Evolutionary conservation across 2,113 vertebrate genomes (phyloP), one percentile per base, ranked within the genome.

Genomic region (Platichthys flesus): DNA sequence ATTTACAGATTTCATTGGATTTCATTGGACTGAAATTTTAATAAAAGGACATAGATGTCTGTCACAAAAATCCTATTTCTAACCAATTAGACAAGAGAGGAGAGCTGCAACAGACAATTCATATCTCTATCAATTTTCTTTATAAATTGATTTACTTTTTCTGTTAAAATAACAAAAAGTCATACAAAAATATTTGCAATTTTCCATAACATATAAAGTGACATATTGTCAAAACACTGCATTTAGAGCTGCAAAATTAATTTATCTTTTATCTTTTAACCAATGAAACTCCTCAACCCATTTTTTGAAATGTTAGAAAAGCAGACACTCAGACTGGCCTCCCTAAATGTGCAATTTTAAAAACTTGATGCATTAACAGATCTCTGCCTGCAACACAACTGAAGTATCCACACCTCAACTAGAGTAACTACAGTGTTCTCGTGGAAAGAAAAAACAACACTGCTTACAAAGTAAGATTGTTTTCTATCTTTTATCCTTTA

Each of bases 1-100:
- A 77, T 82, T 63, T 62, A 84, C 47, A 82, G 9, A 40, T 24
- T 31, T 68, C 7, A 28, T 23, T 23, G 23, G 23, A 13, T 68
- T 2, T 59, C 14, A 35, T 62, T 15, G 45, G 1, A 31, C 24
- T 63, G 5, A 66, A 26, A 69, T 69, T 1, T 76, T 72, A 65
- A 78, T 23, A 65, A 3, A 37, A 42, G 12, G 2, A 60, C 26
- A 71, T 20, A 24, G n/a, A 72, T 54, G 51, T 60, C 23, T 26
- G 15, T 40, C 55, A 40, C 42, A 51, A 13, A 21, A 14, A 49
- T 4, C 4, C 15, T 16, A 15, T 15, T 54, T 54, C 51, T 2
- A 52, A 21, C n/a, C 51, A 3, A 21, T 54, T 18, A 15, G 47
- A 47, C 3, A 2, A 51, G 8, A 49, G 6, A n/a, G 20, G 18